Evolutionary conservation across 2,113 vertebrate genomes (phyloP).

Genomic region (Plecturocebus donacophilus): DNA sequence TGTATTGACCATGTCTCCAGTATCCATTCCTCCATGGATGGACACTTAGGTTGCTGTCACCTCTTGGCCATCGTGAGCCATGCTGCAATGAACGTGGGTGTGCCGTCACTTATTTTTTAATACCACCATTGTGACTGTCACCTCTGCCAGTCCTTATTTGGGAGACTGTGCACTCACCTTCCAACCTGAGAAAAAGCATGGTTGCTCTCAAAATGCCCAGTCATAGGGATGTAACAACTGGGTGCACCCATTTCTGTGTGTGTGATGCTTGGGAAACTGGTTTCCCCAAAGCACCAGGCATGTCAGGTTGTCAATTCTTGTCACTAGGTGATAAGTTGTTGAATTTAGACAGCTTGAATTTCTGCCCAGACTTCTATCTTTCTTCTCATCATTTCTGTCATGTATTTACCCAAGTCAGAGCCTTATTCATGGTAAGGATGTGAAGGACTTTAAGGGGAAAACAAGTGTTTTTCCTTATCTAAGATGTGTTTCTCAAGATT

Average conservation of each 20-base stretch:
- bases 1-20: accelerated
- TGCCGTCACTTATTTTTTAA: neutral
- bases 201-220: neutral
- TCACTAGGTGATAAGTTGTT: neutral
- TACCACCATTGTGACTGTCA: neutral
- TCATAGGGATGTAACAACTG: too few species aligned
- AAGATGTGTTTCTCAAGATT: neutral
- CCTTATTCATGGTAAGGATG: neutral
- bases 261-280: neutral
- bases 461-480: neutral
- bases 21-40: neutral
- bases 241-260: neutral
- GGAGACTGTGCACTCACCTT: neutral
- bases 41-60: neutral
- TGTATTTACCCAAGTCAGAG: too few species aligned
- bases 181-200: neutral
- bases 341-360: neutral
- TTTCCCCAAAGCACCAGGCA: neutral
- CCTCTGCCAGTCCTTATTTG: neutral
- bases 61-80: too few species aligned
- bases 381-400: neutral
- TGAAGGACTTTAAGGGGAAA: neutral
- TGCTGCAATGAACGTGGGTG: accelerated
- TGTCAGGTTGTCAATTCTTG: neutral
- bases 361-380: neutral